phyloP scores from a whole-genome alignment of 2,888 invertebrate genomes.

The Gortyna flavago region DNA sequence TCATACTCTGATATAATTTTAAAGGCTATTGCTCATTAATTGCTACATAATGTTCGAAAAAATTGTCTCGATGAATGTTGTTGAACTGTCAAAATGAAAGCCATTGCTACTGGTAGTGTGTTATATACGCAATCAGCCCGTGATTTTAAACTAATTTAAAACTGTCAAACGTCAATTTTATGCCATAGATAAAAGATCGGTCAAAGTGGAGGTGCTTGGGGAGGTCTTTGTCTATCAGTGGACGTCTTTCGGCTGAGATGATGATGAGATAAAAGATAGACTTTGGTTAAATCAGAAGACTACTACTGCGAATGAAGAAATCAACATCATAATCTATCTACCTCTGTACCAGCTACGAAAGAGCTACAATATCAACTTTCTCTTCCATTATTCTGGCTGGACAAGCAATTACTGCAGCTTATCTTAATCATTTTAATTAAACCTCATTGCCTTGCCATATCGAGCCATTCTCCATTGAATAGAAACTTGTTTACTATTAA shows the following conservation, averaged over 20 bases:
- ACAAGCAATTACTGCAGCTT: constrained; percentile 18
- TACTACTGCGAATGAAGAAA: background rate
- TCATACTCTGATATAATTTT: too few relatives aligned
- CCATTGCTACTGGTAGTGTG: too few relatives aligned
- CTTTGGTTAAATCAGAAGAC: background rate
- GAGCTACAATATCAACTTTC: constrained; percentile 18
- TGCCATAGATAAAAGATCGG: background rate
- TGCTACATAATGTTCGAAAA: too few relatives aligned
- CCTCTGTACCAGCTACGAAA: background rate
- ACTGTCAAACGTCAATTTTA: background rate
- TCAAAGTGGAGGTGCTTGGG: too few relatives aligned
- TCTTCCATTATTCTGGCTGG: constrained; percentile 34
- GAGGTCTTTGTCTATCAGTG: too few relatives aligned
- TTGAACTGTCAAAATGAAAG: too few relatives aligned
- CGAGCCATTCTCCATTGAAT: constrained; percentile 24
- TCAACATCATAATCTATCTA: background rate
- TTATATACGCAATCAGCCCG: too few relatives aligned
- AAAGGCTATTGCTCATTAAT: too few relatives aligned
- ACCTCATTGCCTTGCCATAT: constrained; percentile 12
- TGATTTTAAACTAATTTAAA: too few relatives aligned
- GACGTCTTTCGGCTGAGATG: too few relatives aligned
- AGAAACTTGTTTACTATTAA: constrained; percentile 36
- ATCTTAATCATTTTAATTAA: constrained; percentile 45
- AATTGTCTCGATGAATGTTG: too few relatives aligned
- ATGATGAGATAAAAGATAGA: background rate